Evolutionary conservation across 1,140 invertebrate genomes (phyloP).

Genomic region (Nephila pilipes): DNA sequence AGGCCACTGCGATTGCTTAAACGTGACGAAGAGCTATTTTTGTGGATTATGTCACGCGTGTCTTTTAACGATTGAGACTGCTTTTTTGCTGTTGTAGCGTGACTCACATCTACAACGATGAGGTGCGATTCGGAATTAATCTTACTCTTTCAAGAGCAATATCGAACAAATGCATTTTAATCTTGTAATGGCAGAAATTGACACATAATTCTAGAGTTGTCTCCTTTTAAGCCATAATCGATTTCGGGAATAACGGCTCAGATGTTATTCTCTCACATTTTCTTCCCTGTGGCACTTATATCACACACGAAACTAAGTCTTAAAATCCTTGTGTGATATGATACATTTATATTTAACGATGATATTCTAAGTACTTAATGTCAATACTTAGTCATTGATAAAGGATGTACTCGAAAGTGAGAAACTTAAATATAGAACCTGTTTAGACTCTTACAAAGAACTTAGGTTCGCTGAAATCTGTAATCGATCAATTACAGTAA

Average conservation of each 20-base stretch:
- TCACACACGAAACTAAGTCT: too few species aligned
- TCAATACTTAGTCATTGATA: too few species aligned
- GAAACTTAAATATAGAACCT: too few species aligned
- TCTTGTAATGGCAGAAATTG: not conserved
- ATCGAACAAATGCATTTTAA: not conserved
- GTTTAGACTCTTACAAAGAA: too few species aligned
- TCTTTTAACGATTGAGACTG: not conserved
- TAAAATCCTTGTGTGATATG: too few species aligned
- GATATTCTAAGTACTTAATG: too few species aligned
- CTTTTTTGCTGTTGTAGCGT: not conserved
- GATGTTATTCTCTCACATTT: too few species aligned
- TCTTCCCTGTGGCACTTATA: too few species aligned
- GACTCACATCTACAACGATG: not conserved
- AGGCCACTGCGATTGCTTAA: not conserved
- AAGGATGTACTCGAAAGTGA: too few species aligned
- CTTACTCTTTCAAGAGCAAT: not conserved
- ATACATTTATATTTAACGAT: too few species aligned
- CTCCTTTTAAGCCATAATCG: not conserved
- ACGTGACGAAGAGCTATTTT: constrained; percentile 33
- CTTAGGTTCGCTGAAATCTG: too few species aligned
- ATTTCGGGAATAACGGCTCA: not conserved
- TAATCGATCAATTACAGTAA: too few species aligned
- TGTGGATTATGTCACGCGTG: constrained; percentile 59
- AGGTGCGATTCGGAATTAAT: not conserved
- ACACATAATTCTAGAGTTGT: not conserved